Conservation (phyloP, 1,140 invertebrate genomes). For the Psilanteris sp. region DNA sequence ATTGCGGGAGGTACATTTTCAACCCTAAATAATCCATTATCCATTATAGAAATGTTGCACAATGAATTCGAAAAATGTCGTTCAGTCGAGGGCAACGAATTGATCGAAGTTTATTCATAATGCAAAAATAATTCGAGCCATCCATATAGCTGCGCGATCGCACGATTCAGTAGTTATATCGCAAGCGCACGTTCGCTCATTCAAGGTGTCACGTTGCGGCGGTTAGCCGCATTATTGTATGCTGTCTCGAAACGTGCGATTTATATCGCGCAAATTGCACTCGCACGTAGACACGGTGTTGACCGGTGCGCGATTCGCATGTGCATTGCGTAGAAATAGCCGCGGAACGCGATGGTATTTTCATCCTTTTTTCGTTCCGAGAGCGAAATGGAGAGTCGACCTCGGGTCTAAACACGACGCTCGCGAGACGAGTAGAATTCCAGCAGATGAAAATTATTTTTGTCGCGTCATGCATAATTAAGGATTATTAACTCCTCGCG, state of each 20-base stretch:
- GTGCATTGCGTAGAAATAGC: conserved; percentile 49
- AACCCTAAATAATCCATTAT: no score
- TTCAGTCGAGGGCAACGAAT: not conserved
- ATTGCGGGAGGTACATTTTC: no score
- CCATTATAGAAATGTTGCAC: no score
- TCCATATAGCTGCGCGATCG: no score
- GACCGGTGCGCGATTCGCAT: conserved; percentile 21
- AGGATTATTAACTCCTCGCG: no score
- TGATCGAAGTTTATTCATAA: conserved; percentile 13
- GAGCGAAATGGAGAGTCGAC: conserved; percentile 26
- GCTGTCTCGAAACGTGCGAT: conserved; percentile 39
- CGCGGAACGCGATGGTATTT: conserved; percentile 39
- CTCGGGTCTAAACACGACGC: not conserved
- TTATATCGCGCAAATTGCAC: conserved; percentile 54
- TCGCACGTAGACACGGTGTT: conserved; percentile 35
- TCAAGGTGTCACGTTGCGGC: conserved; percentile 53
- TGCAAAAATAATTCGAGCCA: conserved; percentile 16
- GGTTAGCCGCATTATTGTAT: conserved; percentile 52
- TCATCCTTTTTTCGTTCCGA: conserved; percentile 14
- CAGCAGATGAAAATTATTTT: no score
- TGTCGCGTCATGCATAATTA: no score
- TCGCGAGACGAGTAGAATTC: conserved; percentile 2
- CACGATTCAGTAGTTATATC: conserved; percentile 21
- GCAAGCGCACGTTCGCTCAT: conserved; percentile 38
- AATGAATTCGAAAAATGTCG: no score